Percentiles rank a stretch among this genome's conserved stretches.
These are phyloP conservation scores for Pycnonotus jocosus DNA, from an alignment of 2,113 vertebrate species.

Conservation along the genomic window DNA sequence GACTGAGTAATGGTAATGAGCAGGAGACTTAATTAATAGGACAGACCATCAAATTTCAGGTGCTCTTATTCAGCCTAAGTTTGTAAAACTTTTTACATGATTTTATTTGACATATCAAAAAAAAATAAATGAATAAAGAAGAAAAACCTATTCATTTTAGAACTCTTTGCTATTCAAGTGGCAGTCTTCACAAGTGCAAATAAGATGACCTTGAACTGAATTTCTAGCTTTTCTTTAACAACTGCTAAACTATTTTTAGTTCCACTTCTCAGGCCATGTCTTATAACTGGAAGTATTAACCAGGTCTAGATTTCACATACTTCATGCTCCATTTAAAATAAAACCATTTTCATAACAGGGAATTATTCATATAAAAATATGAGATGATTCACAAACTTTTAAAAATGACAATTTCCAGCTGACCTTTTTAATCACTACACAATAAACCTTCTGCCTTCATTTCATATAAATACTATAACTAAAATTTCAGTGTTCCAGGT, in stretches of 20 bases:
- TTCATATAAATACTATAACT: background rate
- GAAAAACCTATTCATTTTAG: background rate
- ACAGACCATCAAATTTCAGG: background rate
- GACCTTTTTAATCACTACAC: background rate
- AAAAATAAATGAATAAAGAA: background rate
- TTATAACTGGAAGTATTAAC: background rate
- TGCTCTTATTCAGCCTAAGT: background rate
- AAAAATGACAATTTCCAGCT: background rate
- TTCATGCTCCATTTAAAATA: conserved; percentile 19
- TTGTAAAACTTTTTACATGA: background rate
- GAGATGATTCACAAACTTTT: background rate
- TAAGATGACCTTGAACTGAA: background rate
- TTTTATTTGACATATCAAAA: background rate
- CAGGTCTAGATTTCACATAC: background rate
- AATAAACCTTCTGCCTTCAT: background rate
- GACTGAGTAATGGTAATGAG: background rate
- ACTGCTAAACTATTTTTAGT: conserved; percentile 33
- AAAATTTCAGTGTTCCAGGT: background rate
- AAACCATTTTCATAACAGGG: background rate
- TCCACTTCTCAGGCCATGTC: background rate
- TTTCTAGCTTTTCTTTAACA: conserved; percentile 20
- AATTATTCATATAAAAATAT: background rate
- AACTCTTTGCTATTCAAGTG: background rate
- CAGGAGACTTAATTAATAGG: background rate
- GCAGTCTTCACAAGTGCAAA: background rate